These are phyloP conservation scores for Pantherophis vulpinus DNA, from an alignment of 2,797 vertebrate genomes.

Conservation along the genomic window DNA sequence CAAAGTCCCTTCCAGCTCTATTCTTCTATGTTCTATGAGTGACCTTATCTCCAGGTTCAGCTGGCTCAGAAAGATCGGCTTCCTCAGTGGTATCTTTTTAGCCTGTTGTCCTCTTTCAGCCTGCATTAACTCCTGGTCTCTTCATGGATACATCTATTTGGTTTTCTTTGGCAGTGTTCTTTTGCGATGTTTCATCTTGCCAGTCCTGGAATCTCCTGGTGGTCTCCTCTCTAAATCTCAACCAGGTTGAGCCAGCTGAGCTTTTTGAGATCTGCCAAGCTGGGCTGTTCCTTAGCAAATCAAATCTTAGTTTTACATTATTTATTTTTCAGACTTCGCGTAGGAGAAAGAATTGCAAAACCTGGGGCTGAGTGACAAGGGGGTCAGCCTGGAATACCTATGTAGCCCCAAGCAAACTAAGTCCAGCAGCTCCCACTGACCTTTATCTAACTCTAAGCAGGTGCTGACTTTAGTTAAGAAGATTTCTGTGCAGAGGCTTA, in stretches of 20 bases:
- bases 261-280: not conserved
- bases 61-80: not conserved
- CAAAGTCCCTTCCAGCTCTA: not conserved
- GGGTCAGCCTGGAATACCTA: too few species aligned
- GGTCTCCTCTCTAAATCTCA: not conserved
- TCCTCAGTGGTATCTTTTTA: not conserved
- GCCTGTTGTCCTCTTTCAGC: not conserved
- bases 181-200: not conserved
- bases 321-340: not conserved
- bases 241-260: not conserved
- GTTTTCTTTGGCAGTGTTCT: not conserved
- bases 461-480: not conserved
- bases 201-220: not conserved
- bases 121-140: not conserved
- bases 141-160: not conserved
- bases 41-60: not conserved
- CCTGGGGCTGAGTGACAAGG: not conserved
- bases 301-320: not conserved
- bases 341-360: not conserved
- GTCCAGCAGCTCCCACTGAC: not conserved
- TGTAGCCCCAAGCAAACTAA: too few species aligned
- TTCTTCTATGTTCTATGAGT: not conserved
- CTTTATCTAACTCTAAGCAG: not conserved
- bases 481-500: not conserved
- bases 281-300: not conserved